Conservation (phyloP, 2,888 invertebrate species). For the Kryphioiulus occultus region DNA sequence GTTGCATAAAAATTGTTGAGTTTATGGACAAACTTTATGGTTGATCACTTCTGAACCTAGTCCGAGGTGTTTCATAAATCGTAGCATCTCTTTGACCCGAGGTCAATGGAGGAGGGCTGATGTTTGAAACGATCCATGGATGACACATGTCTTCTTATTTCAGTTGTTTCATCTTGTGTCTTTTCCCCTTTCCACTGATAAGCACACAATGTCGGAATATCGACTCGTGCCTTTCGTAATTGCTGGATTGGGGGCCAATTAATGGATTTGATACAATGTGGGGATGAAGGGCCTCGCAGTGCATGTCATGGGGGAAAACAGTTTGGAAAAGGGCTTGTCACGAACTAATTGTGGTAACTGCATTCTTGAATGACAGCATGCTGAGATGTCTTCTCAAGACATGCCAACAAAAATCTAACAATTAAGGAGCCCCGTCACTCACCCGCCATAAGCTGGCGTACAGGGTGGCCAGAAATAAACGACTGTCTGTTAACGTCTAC, state of each 20-base stretch:
- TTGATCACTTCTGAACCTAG: not conserved
- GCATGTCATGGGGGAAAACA: slow-evolving; percentile 23
- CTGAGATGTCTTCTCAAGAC: slow-evolving; percentile 23
- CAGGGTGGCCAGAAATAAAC: not conserved
- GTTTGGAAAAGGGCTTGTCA: slow-evolving; percentile 23
- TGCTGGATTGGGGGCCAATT: slow-evolving; percentile 4
- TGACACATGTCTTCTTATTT: slow-evolving; percentile 17
- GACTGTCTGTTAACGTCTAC: not conserved
- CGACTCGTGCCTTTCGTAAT: slow-evolving; percentile 23
- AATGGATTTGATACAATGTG: slow-evolving; percentile 23
- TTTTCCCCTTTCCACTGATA: not conserved
- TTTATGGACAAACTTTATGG: too few relatives aligned
- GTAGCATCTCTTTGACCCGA: not conserved
- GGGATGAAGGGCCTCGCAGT: slow-evolving; percentile 23
- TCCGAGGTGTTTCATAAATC: not conserved
- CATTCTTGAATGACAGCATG: slow-evolving; percentile 4
- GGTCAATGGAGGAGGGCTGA: not conserved
- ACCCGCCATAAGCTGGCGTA: not conserved
- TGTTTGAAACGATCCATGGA: not conserved
- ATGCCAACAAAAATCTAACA: slow-evolving; percentile 23
- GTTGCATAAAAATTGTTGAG: too few relatives aligned
- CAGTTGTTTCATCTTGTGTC: not conserved
- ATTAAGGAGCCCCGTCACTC: slow-evolving; percentile 23
- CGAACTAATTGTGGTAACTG: slow-evolving; percentile 23
- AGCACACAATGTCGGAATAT: not conserved